Conservation (phyloP, 2,888 invertebrate genomes). For the Linnaemya vulpina region DNA sequence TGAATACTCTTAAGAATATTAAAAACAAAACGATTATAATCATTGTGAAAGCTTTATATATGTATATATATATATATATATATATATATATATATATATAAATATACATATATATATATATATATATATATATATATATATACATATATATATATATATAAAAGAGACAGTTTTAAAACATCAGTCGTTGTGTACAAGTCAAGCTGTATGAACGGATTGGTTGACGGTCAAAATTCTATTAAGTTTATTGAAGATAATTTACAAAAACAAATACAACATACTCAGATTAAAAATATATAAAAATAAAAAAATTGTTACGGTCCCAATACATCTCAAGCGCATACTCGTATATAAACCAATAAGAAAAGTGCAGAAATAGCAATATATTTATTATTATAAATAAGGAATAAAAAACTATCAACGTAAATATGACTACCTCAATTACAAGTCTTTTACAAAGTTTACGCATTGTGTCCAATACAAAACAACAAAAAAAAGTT, state of each 20-base stretch:
- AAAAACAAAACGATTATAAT: background rate
- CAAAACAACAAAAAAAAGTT: slow-evolving; percentile 23
- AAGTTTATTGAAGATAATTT: background rate
- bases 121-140: slow-evolving; percentile 60
- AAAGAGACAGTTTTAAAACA: slow-evolving; percentile 4
- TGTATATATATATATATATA: slow-evolving; percentile 61
- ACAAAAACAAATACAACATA: background rate
- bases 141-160: slow-evolving; percentile 61
- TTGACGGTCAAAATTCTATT: background rate
- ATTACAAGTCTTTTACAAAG: slow-evolving; percentile 77
- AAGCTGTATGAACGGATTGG: slow-evolving; percentile 13
- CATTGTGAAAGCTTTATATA: slow-evolving; percentile 42
- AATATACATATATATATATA: too few relatives aligned
- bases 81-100: slow-evolving; percentile 60
- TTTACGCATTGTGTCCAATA: slow-evolving; percentile 74
- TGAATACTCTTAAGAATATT: slow-evolving; percentile 24
- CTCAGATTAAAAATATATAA: background rate
- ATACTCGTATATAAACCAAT: background rate
- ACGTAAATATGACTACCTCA: slow-evolving; percentile 76
- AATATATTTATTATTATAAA: background rate
- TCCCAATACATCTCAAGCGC: slow-evolving; percentile 26
- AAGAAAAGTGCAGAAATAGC: background rate
- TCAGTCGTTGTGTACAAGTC: slow-evolving; percentile 43
- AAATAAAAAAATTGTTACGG: slow-evolving; percentile 2
- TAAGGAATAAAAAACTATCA: slow-evolving; percentile 35